Evolutionary conservation across 2,888 invertebrate genomes (phyloP), one percentile per base, ranked within the genome.

Genomic region (Metalampra italica): DNA sequence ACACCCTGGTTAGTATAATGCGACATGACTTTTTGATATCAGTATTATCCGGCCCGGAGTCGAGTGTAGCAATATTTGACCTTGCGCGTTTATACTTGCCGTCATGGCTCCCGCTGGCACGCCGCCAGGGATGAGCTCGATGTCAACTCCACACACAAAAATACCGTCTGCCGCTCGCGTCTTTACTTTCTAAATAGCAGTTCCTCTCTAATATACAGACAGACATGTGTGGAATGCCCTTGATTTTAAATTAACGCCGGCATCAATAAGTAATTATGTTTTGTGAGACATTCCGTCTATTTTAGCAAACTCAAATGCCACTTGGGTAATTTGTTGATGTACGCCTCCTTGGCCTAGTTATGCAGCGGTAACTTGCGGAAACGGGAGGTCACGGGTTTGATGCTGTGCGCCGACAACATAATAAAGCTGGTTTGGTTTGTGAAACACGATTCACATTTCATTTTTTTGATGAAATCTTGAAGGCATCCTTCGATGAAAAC

Each of bases 101-200:
- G 78, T 71, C 75, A 75, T 66, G 68, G 71, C 69, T 70, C 67
- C 61, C 65, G 59, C 78, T 86, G 86, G 86, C 86, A 50, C 46
- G 12, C 47, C 49, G 83, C 88, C 88, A 86, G 66, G 55, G 61
- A 68, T 64, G 57, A 67, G 62, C 68, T 64, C 78, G 80, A 75
- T 88, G 89, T 88, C 89, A 88, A 87, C 87, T 80, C 62, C 62
- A 75, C 68, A 82, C 81, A 76, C 81, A 69, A 81, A 86, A 86
- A 86, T 85, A 86, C 77, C 78, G 66, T 59, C 62, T 59, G 55
- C 57, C 53, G 59, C 64, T 62, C 66, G 66, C 69, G 56, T 52
- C 55, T 59, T 55, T 55, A 60, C 62, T 62, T 67, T 64, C 65
- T 65, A 63, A 63, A 70, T 66, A 68, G 65, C 62, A 57, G 57